A percentile compares a stretch with the other conserved stretches of the same genome.
These are phyloP conservation scores for Gadus macrocephalus DNA, from an alignment of 2,113 vertebrate species.

Conservation along the genomic window DNA sequence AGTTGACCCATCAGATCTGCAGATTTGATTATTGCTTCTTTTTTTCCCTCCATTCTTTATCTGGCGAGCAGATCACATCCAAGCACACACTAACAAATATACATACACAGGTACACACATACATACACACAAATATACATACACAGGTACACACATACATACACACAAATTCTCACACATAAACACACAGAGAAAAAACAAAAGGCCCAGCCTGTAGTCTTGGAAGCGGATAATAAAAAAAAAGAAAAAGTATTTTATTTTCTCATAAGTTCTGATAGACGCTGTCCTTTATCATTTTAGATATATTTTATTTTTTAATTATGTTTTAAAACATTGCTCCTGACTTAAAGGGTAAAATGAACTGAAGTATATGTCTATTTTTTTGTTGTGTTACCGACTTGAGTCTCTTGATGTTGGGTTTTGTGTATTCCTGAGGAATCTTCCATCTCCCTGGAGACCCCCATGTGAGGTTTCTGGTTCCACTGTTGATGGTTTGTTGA, in stretches of 20 bases:
- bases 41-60: constrained; percentile 8
- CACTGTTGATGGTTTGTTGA: too few species aligned
- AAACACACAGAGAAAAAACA: constrained; percentile 20
- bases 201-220: too few species aligned
- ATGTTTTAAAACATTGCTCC: background rate
- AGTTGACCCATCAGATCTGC: constrained; percentile 27
- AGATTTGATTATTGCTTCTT: constrained; percentile 20
- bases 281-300: too few species aligned
- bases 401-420: too few species aligned
- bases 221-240: too few species aligned
- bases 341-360: background rate
- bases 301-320: too few species aligned
- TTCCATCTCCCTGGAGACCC: too few species aligned
- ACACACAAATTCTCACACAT: constrained; percentile 12
- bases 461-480: too few species aligned
- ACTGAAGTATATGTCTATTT: background rate
- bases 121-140: constrained; percentile 2
- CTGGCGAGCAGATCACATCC: constrained; percentile 23
- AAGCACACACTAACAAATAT: constrained; percentile 3
- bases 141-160: background rate
- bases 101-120: background rate
- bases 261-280: too few species aligned
- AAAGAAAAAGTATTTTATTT: too few species aligned
- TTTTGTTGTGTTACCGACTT: background rate
- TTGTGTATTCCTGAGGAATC: too few species aligned